A percentile compares a stretch with the other conserved stretches of the same genome.
phyloP scores from a whole-genome alignment of 2,888 invertebrate species.

The Protophormia terraenovae region DNA sequence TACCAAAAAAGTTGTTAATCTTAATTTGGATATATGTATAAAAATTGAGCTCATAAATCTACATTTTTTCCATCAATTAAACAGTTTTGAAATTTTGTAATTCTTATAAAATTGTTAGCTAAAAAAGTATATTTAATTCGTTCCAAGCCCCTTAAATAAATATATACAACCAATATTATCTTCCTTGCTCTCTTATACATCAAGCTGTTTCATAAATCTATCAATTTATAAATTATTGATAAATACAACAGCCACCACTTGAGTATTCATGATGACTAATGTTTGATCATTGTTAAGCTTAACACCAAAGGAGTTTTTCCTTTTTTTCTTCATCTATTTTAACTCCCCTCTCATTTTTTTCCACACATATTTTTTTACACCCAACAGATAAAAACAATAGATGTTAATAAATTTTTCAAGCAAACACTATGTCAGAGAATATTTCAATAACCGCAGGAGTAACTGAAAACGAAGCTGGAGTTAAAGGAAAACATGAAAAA shows the following conservation, averaged over 20 bases:
- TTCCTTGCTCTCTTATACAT: background rate
- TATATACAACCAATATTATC: background rate
- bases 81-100: too few species aligned
- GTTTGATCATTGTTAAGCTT: conserved; percentile 57
- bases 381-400: conserved; percentile 53
- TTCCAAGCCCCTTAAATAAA: background rate
- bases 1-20: too few species aligned
- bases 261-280: conserved; percentile 58
- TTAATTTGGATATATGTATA: too few species aligned
- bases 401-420: conserved; percentile 63
- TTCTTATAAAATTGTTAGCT: too few species aligned
- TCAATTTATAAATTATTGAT: conserved; percentile 67
- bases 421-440: conserved; percentile 58
- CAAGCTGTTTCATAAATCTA: conserved; percentile 61
- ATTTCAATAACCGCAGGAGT: conserved; percentile 41
- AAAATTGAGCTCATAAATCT: too few species aligned
- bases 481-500: conserved; percentile 1
- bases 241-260: conserved; percentile 54
- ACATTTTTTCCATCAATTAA: too few species aligned
- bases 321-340: background rate
- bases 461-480: background rate
- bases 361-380: background rate
- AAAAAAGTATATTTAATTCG: background rate
- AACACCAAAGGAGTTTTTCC: conserved; percentile 19
- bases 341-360: conserved; percentile 12